Evolutionary conservation across 2,888 invertebrate species (phyloP), one percentile per base, ranked within the genome.

Genomic region (Ophion ellenae): DNA sequence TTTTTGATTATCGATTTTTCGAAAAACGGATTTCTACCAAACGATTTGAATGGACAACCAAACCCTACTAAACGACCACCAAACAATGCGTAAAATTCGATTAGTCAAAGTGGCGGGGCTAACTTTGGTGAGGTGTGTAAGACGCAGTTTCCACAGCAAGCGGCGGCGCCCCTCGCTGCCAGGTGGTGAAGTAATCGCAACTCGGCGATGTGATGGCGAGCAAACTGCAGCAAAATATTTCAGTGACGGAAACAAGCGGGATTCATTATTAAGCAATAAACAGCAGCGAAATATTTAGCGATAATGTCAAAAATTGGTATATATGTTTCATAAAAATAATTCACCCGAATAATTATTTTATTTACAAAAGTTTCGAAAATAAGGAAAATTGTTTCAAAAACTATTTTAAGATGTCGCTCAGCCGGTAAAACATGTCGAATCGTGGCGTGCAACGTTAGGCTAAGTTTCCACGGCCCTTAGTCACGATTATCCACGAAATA

Each of bases 91-190:
- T 24, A 2, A 24, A 24, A 24, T 24, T 24, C 24, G 24, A 24
- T 24, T 24, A 24, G 24, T 24, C 24, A 24, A 24, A 24, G 2
- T 24, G 53, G 14, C 5, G 53, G 5, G 53, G 17, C 11, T 11
- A 5, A 24, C 24, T 24, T 24, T 24, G 24, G 24, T 1, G 24
- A 24, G 24, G 77, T 77, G 67, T 64, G 53, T 47, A 76, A 28
- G 24, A 47, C 63, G 7, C n/a, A 64, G 63, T 64, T 40, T 75
- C 64, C 17, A 75, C 75, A n/a, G 64, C 28, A 11, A 74, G 47
- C 28, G n/a, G 64, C 64, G 47, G 63, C 64, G 64, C 64, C 64
- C 10, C 75, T 64, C 75, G 64, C 75, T 64, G 47, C 24, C 24
- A 10, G n/a, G 64, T n/a, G 63, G 24, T 24, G 64, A 75, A 64